These are phyloP conservation scores for Clivina fossor DNA, from an alignment of 2,888 invertebrate species.

Conservation along the genomic window DNA sequence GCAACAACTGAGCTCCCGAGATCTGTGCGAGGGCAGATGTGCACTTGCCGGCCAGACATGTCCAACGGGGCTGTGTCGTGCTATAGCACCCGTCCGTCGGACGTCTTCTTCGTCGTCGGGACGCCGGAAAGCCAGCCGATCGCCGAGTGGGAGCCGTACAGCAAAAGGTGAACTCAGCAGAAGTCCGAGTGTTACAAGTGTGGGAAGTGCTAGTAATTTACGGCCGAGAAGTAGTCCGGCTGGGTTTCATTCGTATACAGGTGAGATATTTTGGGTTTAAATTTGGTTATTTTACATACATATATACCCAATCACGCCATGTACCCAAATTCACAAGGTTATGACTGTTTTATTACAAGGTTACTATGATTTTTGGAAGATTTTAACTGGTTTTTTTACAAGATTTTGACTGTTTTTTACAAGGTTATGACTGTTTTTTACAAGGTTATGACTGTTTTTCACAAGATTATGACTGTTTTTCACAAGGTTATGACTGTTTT, in stretches of 20 bases:
- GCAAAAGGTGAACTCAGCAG: conserved; percentile 44
- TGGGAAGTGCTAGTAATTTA: conserved; percentile 51
- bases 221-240: conserved; percentile 78
- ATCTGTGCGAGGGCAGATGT: conserved; percentile 87
- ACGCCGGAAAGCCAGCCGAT: conserved; percentile 8
- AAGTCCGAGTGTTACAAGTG: conserved; percentile 50
- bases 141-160: conserved; percentile 34
- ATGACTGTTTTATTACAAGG: no score
- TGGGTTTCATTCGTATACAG: conserved; percentile 75
- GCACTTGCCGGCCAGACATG: conserved; percentile 75
- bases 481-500: no score
- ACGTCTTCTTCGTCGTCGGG: conserved; percentile 5
- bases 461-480: no score
- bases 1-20: conserved; percentile 72
- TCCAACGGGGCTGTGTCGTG: conserved; percentile 74
- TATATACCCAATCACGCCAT: no score
- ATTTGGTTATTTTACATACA: no score
- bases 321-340: no score
- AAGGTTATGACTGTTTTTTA: no score
- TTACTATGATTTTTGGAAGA: no score
- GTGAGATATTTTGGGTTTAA: no score
- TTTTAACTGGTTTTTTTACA: no score
- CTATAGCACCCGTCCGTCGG: conserved; percentile 38
- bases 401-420: no score
- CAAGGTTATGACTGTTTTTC: no score